Evolutionary conservation across 2,113 vertebrate genomes (phyloP).

Genomic region (Uropsilus gracilis): DNA sequence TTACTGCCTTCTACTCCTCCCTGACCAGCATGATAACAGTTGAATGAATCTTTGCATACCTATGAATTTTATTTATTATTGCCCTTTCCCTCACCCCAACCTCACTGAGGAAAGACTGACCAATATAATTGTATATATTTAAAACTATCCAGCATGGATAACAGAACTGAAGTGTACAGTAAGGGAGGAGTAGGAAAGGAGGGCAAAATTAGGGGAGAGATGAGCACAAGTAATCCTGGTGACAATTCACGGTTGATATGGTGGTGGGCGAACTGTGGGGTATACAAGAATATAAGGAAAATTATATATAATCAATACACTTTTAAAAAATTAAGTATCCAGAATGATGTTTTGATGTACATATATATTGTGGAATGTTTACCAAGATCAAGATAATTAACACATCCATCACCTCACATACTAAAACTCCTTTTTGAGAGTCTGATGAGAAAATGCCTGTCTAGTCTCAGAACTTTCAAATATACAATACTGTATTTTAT

Average conservation of each 20-base stretch:
- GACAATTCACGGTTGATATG: no score
- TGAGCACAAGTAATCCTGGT: no score
- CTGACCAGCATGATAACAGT: neutral
- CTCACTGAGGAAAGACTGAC: slow-evolving; percentile 20
- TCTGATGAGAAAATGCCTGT: neutral
- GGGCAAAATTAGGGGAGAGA: no score
- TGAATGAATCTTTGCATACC: slow-evolving; percentile 50
- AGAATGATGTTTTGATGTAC: neutral
- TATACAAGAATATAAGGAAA: no score
- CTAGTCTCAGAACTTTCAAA: neutral
- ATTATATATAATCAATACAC: no score
- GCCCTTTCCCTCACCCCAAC: neutral
- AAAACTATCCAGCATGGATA: no score
- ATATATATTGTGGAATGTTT: slow-evolving; percentile 1
- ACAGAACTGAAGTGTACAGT: no score
- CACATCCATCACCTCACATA: neutral
- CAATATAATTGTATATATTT: slow-evolving; percentile 27
- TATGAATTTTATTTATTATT: slow-evolving; percentile 52
- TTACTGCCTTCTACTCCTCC: slow-evolving; percentile 1
- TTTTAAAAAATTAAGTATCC: no score
- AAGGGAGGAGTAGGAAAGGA: no score
- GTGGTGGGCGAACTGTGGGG: no score
- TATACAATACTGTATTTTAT: neutral
- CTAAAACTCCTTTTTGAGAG: neutral
- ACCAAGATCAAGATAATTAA: slow-evolving; percentile 35